Evolutionary conservation across 2,113 vertebrate genomes (phyloP), one percentile per base, ranked within the genome.

Genomic region (Aspidoscelis tigris): DNA sequence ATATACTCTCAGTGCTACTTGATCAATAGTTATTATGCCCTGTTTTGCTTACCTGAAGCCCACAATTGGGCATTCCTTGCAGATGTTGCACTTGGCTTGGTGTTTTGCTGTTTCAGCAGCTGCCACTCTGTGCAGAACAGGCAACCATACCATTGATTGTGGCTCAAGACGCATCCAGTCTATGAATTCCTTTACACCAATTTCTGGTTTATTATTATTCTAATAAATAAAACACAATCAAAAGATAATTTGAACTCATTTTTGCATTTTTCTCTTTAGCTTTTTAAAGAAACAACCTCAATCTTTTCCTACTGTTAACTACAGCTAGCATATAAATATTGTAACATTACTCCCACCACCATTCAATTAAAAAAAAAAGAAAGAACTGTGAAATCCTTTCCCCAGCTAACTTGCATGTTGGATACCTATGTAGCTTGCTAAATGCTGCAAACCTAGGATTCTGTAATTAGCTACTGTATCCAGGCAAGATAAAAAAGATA

Each of bases 11-110:
- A 33, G 33, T 33, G 8, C 47, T 9, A 61, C 2, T 3, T 61
- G 18, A 61, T 18, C 18, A 18, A 16, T 61, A 61, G 14, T 58
- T 58, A 18, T 0, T 0, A 64, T 58, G 8, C 1, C 61, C 1
- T 78, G 39, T n/a, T 82, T 1, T 47, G 74, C 92, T 91, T 95
- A 99, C 98, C 98, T 98, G 93, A 99, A 99, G 73, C 99, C 99
- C 14, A 99, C 98, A 50, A 99, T 99, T 0, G 99, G 99, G 93
- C 97, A 99, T 87, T 99, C 99, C 90, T 99, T 99, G 92, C 98
- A 99, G 96, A 99, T 99, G 95, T 99, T 99, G 91, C 99, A 99
- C 87, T 99, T 99, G 89, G 99, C 99, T 91, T 99, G 99, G 94
- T 99, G 99, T 81, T 99, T 99, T 10, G 98, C 98, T 0, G 98